Base-by-base conservation (phyloP, 2,113 vertebrate species). In the Lagopus muta region DNA sequence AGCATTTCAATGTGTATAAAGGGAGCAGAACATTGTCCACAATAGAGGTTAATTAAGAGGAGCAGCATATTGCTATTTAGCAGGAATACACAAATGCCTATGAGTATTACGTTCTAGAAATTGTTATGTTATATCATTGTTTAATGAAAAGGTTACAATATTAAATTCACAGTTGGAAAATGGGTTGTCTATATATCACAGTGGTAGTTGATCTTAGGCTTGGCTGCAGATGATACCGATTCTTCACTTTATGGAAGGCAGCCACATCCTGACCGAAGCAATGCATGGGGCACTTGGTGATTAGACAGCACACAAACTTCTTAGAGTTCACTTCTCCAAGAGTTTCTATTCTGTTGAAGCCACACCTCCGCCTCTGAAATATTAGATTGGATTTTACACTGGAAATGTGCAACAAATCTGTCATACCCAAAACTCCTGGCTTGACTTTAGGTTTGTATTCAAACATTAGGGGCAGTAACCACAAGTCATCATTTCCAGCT, bases 181-280 rank as follows among this genome's bases (percentile, higher is more conserved):
- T 0, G 1, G 25, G 0, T 45, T 79, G 38, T 38, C 61, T 67
- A 73, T 4, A 3, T 24, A 55, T 32, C 21, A 50, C 18, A 66
- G 32, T 57, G 32, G 36, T 20, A 66, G 36, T 19, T 43, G 54
- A 47, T 61, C 36, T 58, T 22, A 69, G 45, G 24, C 22, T 81
- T 87, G 43, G 24, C 50, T 90, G 32, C 21, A 81, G 58, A n/a
- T 32, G 1, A 64, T 25, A 24, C 4, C 60, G 32, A 16, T 42
- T 84, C 47, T 38, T 47, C 47, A 11, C 32, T 48, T 28, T 48
- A 27, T 67, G 10, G 42, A 85, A 48, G 50, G 22, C 20, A 43
- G 13, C 57, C 25, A 2, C 13, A 24, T 89, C n/a, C 67, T 36
- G n/a, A 77, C 0, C 2, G 10, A 17, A 22, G n/a, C 52, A 60